A percentile compares a stretch with the other conserved stretches of the same genome.
Evolutionary conservation across 2,797 vertebrate species (phyloP).

Genomic region (Myotis planiceps): DNA sequence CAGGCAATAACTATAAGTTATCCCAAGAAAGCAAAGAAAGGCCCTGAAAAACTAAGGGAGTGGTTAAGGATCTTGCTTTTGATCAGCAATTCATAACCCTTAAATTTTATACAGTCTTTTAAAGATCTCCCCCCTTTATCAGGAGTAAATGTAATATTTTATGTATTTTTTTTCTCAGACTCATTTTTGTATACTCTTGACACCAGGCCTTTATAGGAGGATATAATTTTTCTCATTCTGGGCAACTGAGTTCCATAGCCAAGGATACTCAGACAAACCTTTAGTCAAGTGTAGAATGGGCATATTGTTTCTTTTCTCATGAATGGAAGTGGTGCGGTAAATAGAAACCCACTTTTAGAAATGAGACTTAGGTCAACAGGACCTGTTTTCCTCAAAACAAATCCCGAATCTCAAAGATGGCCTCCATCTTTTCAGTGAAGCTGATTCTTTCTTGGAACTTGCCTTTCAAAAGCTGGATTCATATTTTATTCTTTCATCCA

Average conservation of each 20-base stretch:
- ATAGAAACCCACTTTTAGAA: background rate
- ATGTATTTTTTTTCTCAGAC: background rate
- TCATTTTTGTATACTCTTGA: background rate
- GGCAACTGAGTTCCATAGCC: background rate
- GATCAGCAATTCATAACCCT: background rate
- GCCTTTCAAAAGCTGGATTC: constrained; percentile 5
- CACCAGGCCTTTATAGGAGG: background rate
- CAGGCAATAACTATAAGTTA: background rate
- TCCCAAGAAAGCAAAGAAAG: constrained; percentile 14
- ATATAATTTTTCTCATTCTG: background rate
- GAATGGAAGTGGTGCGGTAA: background rate
- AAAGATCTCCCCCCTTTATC: background rate
- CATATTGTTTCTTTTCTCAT: background rate
- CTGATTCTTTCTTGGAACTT: constrained; percentile 7
- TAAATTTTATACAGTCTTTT: background rate
- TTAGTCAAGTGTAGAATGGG: background rate
- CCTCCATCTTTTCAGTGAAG: background rate
- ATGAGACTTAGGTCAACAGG: background rate
- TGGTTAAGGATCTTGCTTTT: background rate
- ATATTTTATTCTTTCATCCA: background rate
- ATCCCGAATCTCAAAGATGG: background rate
- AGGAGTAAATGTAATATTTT: background rate
- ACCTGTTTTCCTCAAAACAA: background rate
- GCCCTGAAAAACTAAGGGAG: background rate
- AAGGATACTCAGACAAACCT: background rate